Evolutionary conservation across 2,797 vertebrate genomes (phyloP).

Genomic region (Sphaeramia orbicularis): DNA sequence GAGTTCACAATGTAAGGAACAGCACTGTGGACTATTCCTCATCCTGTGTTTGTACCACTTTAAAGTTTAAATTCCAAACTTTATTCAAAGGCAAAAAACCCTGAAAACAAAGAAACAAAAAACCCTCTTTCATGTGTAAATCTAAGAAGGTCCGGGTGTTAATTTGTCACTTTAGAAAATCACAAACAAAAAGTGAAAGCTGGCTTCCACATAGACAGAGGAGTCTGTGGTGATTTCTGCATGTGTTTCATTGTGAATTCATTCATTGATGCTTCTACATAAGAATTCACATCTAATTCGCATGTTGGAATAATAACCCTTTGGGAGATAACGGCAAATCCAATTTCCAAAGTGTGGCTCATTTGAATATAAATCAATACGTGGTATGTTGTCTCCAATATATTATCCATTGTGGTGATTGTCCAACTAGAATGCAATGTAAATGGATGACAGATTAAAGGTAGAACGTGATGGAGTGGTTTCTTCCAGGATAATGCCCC

Average conservation of each 20-base stretch:
- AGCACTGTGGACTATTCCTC: no score
- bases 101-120: slow-evolving; percentile 11
- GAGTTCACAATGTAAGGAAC: no score
- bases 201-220: slow-evolving; percentile 11
- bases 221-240: slow-evolving; percentile 37
- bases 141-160: slow-evolving; percentile 55
- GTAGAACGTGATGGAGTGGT: no score
- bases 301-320: slow-evolving; percentile 48
- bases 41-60: no score
- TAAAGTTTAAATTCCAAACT: no score
- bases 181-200: slow-evolving; percentile 19
- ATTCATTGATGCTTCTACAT: slow-evolving; percentile 23
- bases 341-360: slow-evolving; percentile 54
- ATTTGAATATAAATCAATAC: slow-evolving; percentile 74
- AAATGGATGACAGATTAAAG: no score
- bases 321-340: slow-evolving; percentile 61
- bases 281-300: slow-evolving; percentile 48
- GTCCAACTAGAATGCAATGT: slow-evolving; percentile 30
- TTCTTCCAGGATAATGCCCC: no score
- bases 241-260: slow-evolving; percentile 35
- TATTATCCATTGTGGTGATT: slow-evolving; percentile 16
- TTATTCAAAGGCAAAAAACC: no score
- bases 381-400: slow-evolving; percentile 14
- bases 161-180: slow-evolving; percentile 49
- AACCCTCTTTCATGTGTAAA: slow-evolving; percentile 71